Base-by-base conservation (phyloP, 2,113 vertebrate species). In the Otolemur garnettii region DNA sequence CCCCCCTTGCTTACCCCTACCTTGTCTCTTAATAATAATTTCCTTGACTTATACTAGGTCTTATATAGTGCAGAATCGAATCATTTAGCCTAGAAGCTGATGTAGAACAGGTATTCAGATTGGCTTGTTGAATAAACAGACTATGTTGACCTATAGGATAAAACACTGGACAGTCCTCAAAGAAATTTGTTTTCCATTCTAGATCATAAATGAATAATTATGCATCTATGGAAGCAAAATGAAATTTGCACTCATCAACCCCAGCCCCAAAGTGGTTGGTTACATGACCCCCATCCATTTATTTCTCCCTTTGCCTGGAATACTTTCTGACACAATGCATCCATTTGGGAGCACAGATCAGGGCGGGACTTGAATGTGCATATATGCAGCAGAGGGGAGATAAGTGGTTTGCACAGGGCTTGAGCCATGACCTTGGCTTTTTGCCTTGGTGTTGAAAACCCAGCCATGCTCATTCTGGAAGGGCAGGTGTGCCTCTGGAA, bases 121-220 rank as follows among this genome's bases (percentile, higher is more conserved):
- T 78, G 68, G 12, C 35, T 87, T 84, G 5, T 19, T 50, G 66
- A 86, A 87, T 81, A 81, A n/a, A 66, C 53, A 93, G n/a, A 59
- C 17, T 50, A 91, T 4, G 0, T 22, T 85, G 33, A 72, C n/a
- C 62, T 68, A 45, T 1, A 42, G 18, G 71, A 72, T 53, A 35
- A 91, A 55, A 89, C n/a, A 33, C 17, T 68, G 21, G 21, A 50
- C 14, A 68, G 50, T 45, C 1, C 2, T 78, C 42, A 24, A 66
- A 85, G 91, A 35, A 84, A 59, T 74, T 59, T 92, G 28, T 33
- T 79, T 90, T 84, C 53, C 42, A 35, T 71, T 82, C 62, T 94
- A 50, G 4, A 57, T 35, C 21, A 87, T 22, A 91, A 87, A 71
- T 38, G 33, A 84, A n/a, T 72, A 72, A 82, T 11, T 60, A 18